Conservation (phyloP, 1,140 invertebrate species). For the Solenopsis fugax region DNA sequence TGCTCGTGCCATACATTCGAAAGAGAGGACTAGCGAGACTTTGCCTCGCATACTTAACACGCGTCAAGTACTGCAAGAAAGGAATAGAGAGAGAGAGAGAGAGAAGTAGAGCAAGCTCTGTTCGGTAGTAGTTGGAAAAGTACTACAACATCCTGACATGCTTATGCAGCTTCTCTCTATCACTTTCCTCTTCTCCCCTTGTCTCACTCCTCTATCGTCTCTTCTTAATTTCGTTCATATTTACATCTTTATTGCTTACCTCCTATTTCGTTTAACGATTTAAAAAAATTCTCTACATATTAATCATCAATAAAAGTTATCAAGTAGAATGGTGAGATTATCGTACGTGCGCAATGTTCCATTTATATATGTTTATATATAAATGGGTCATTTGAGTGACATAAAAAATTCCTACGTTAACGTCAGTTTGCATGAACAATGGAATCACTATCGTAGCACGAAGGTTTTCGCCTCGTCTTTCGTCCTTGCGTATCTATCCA, state of each 20-base stretch:
- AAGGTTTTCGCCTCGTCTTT: constrained; percentile 16
- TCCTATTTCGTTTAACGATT: background rate
- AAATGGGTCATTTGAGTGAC: background rate
- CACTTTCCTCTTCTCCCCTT: background rate
- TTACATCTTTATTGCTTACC: background rate
- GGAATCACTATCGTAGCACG: background rate
- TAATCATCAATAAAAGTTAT: background rate
- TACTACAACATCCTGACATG: background rate
- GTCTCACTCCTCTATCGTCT: background rate
- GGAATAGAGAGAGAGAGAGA: constrained; percentile 67
- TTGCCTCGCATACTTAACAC: constrained; percentile 71
- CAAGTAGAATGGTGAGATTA: background rate
- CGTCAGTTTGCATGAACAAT: constrained; percentile 28
- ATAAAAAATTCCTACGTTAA: background rate
- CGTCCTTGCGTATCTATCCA: constrained; percentile 12
- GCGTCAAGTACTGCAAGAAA: constrained; percentile 75
- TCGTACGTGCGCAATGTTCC: background rate
- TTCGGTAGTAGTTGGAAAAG: constrained; percentile 1
- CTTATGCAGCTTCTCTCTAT: background rate
- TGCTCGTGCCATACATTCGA: background rate
- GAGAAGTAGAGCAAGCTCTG: constrained; percentile 71
- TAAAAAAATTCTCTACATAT: background rate
- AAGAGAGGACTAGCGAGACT: constrained; percentile 65
- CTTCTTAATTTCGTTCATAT: background rate
- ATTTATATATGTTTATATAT: background rate